Evolutionary conservation across 2,888 invertebrate genomes (phyloP).

Genomic region (Cheilosia variabilis): DNA sequence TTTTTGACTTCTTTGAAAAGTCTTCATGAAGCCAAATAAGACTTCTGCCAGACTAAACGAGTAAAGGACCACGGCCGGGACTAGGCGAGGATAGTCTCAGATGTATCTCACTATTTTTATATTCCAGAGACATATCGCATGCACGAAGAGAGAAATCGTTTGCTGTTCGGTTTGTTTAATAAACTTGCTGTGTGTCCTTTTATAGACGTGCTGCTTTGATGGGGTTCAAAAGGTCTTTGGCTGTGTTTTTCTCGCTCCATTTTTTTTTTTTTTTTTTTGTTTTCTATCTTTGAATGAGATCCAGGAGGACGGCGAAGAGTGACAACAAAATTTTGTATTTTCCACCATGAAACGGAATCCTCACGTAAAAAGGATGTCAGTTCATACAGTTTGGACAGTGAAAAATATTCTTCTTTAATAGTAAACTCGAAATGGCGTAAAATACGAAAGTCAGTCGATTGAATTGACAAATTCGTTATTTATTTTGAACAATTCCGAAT

Average conservation of each 20-base stretch:
- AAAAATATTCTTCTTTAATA: background rate
- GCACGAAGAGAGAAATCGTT: slow-evolving; percentile 46
- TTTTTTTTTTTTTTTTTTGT: background rate
- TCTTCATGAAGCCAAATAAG: slow-evolving; percentile 48
- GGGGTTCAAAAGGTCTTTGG: slow-evolving; percentile 46
- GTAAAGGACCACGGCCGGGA: background rate
- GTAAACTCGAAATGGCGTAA: slow-evolving; percentile 18
- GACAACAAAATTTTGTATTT: slow-evolving; percentile 29
- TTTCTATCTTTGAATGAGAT: too few species aligned
- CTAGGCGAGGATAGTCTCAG: background rate
- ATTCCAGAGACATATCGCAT: slow-evolving; percentile 62
- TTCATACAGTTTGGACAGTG: slow-evolving; percentile 16
- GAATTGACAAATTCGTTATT: background rate
- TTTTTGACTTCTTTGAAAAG: slow-evolving; percentile 53
- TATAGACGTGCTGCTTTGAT: slow-evolving; percentile 60
- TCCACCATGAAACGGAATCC: slow-evolving; percentile 26
- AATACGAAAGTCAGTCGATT: slow-evolving; percentile 13
- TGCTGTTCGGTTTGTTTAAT: slow-evolving; percentile 68
- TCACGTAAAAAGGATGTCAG: slow-evolving; percentile 46
- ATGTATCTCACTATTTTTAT: slow-evolving; percentile 40
- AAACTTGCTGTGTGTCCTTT: slow-evolving; percentile 58
- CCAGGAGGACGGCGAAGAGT: background rate
- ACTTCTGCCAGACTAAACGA: slow-evolving; percentile 5
- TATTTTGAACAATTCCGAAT: background rate
- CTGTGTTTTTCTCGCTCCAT: background rate